Base-by-base conservation (phyloP, 2,113 vertebrate species). In the Carlito syrichta region DNA sequence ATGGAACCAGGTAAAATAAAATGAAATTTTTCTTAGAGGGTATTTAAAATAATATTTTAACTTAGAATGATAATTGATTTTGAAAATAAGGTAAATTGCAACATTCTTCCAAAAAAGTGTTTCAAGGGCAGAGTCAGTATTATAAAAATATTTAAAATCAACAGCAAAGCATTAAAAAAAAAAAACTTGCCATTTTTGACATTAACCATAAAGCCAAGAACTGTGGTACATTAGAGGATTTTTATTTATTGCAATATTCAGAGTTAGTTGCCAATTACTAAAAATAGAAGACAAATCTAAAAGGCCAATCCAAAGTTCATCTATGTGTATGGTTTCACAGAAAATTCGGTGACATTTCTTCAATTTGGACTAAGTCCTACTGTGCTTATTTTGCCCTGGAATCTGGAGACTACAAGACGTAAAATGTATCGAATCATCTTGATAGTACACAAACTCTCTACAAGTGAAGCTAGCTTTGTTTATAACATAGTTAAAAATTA, bases 11-110 rank as follows among this genome's bases (percentile, higher is more conserved):
- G 40, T 25, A 40, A 97, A 86, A 84, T 50, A 38, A 79, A 79
- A 95, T 32, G 58, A 45, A 86, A 93, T 84, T 84, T 22, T 79
- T 92, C 56, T 86, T 62, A 83, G 68, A 32, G 25, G 22, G 45
- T 45, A 83, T 84, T 96, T n/a, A 68, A 93, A 97, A 85, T 54
- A 78, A 84, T 35, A 63, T 9, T 43, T 77, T 94, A 84, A 52
- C 14, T 83, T 89, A 54, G 43, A 85, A n/a, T 89, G 56, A 71
- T 23, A 60, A 95, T 22, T 77, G 79, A 93, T 66, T 96, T 79
- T 83, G 23, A 96, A 95, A 89, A 85, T 68, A 86, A 77, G 27
- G 43, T 66, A 92, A 92, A 60, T n/a, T 27, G 60, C n/a, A 48
- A 27, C 66, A 40, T 58, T 89, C 73, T 66, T 78, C 50, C 81